Percentiles rank a stretch among this genome's conserved stretches.
Evolutionary conservation across 2,888 invertebrate genomes (phyloP).

Genomic region (Tridacna gigas): DNA sequence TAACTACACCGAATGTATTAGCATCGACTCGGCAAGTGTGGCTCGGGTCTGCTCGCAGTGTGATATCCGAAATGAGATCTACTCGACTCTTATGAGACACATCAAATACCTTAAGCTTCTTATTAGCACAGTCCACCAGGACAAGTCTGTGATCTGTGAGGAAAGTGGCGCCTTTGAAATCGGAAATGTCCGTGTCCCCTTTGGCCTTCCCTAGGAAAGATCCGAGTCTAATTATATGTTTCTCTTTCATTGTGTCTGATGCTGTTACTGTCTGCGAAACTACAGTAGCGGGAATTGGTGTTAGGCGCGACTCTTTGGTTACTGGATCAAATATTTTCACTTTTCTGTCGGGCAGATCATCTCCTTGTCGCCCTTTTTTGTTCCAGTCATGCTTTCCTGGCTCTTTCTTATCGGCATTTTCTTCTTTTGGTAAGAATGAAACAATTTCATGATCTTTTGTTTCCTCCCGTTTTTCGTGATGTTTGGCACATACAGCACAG

Average conservation of each 20-base stretch:
- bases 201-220: slow-evolving; percentile 53
- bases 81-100: slow-evolving; percentile 60
- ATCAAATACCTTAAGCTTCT: slow-evolving; percentile 62
- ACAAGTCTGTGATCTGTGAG: slow-evolving; percentile 50
- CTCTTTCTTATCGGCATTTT: slow-evolving; percentile 13
- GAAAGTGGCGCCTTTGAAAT: slow-evolving; percentile 53
- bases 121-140: slow-evolving; percentile 54
- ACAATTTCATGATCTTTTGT: slow-evolving; percentile 53
- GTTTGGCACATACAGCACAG: slow-evolving; percentile 50
- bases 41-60: slow-evolving; percentile 49
- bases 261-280: slow-evolving; percentile 57
- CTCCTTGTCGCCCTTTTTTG: slow-evolving; percentile 6
- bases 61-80: slow-evolving; percentile 54
- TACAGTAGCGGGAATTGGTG: slow-evolving; percentile 15
- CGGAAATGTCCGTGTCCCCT: slow-evolving; percentile 49
- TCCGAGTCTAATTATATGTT: slow-evolving; percentile 50
- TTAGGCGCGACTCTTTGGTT: slow-evolving; percentile 35
- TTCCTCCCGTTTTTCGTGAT: slow-evolving; percentile 53
- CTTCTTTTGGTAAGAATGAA: slow-evolving; percentile 40
- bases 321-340: slow-evolving; percentile 32
- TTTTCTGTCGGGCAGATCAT: slow-evolving; percentile 11
- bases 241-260: slow-evolving; percentile 35
- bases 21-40: slow-evolving; percentile 56
- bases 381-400: not conserved
- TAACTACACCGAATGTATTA: slow-evolving; percentile 52